phyloP scores from a whole-genome alignment of 2,888 invertebrate species.

The Andrena bucephala region DNA sequence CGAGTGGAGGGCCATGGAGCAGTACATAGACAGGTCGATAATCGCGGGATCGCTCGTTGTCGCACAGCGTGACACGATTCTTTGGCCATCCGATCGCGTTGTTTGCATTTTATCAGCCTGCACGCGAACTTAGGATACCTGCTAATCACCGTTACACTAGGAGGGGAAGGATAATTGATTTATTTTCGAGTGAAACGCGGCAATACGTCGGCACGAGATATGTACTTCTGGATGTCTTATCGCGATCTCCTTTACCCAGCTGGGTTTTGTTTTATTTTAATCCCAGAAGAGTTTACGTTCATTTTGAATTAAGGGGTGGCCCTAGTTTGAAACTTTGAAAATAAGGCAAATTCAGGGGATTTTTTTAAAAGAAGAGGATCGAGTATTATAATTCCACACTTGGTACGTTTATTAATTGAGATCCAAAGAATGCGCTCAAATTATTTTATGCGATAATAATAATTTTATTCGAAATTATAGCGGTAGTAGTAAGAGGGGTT shows the following conservation, averaged over 20 bases:
- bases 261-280: not conserved
- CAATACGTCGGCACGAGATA: not conserved
- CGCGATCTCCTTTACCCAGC: not conserved
- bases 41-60: not conserved
- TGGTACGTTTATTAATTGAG: too few relatives aligned
- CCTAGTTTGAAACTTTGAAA: too few relatives aligned
- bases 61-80: slow-evolving; percentile 10
- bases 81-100: slow-evolving; percentile 30
- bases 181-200: slow-evolving; percentile 13
- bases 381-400: too few relatives aligned
- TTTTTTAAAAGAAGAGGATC: too few relatives aligned
- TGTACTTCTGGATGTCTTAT: not conserved
- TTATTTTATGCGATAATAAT: too few relatives aligned
- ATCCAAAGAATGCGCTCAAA: too few relatives aligned
- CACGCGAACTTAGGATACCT: slow-evolving; percentile 26
- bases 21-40: slow-evolving; percentile 78
- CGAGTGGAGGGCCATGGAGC: slow-evolving; percentile 82
- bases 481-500: too few relatives aligned
- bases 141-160: slow-evolving; percentile 6
- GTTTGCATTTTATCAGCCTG: slow-evolving; percentile 10
- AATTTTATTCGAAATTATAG: too few relatives aligned
- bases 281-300: not conserved
- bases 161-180: slow-evolving; percentile 29
- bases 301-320: too few relatives aligned
- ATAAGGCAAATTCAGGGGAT: too few relatives aligned